Base-by-base conservation (phyloP, 2,113 vertebrate species). In the Dicentrarchus labrax region DNA sequence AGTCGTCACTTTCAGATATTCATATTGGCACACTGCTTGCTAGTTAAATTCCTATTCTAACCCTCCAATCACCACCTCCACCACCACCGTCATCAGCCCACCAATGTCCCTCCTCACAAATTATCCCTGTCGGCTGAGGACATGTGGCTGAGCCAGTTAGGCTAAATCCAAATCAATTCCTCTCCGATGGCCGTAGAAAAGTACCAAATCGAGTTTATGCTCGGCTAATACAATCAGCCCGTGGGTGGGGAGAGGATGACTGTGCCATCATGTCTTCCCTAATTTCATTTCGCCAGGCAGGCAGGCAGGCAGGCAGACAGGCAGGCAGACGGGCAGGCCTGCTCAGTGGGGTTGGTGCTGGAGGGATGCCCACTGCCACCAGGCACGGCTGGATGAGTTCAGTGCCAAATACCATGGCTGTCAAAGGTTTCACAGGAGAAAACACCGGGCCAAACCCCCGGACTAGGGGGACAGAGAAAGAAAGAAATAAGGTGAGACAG, bases 201-300 rank as follows among this genome's bases (percentile, higher is more conserved):
- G 87, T 54, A 92, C 75, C 87, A 91, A 92, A 94, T 93, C 41
- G 57, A 80, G 89, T 96, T 95, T 92, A 67, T 88, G 85, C 89
- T 82, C 38, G 17, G 84, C 79, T 95, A 92, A 95, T 91, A 76
- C 87, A 90, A 94, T 94, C 92, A 94, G 91, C 89, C 83, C 79
- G 84, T 91, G 90, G 92, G 93, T 87, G 89, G 91, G 88, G 89
- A 86, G 86, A 89, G 91, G 91, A 89, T 88, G 92, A 93, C 93
- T 90, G 87, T 91, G 93, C 91, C 92, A 94, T 95, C 91, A 92
- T 92, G 90, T 94, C 93, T 88, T 91, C 86, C 74, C 81, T 94
- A 93, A 94, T 95, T 94, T 90, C 85, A 94, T 94, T 95, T 91
- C 62, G 65, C 64, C 76, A 78, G 86, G 86, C 84, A 83, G 75